Evolutionary conservation across 2,113 vertebrate species (phyloP).

Genomic region (Hystrix brachyura): DNA sequence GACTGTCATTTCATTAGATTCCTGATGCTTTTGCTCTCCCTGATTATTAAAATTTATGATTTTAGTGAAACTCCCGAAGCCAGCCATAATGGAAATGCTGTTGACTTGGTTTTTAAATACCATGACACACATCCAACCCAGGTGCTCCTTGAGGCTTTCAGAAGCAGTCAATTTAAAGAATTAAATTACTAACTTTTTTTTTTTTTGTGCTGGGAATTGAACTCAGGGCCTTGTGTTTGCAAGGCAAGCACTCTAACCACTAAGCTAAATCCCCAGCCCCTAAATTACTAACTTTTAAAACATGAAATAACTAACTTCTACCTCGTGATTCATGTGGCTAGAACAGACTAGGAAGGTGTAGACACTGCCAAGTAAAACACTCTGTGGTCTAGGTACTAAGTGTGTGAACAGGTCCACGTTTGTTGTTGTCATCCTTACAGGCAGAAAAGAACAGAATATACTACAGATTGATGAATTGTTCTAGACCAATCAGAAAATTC

Average conservation of each 20-base stretch:
- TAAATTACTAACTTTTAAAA: neutral
- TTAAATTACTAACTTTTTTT: neutral
- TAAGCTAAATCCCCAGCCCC: too few relatives aligned
- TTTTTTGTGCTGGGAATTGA: too few relatives aligned
- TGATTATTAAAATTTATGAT: slow-evolving; percentile 62
- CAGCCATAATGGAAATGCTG: neutral
- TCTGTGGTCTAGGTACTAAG: neutral
- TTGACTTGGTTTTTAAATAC: slow-evolving; percentile 23
- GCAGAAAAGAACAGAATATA: neutral
- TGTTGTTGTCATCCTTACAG: fast-evolving
- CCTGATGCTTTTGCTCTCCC: neutral
- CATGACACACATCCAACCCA: neutral
- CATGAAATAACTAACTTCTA: neutral
- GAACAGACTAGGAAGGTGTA: neutral
- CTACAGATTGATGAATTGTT: neutral
- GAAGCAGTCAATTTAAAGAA: neutral
- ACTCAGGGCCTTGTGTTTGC: too few relatives aligned
- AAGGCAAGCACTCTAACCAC: too few relatives aligned
- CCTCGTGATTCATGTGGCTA: neutral
- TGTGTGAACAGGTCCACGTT: neutral
- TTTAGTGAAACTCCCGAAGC: slow-evolving; percentile 43
- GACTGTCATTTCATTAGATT: neutral
- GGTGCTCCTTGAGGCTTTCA: neutral
- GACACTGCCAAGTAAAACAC: neutral
- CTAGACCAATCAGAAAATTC: neutral